Conservation (phyloP, 2,888 invertebrate genomes). For the Masnerella sp. region DNA sequence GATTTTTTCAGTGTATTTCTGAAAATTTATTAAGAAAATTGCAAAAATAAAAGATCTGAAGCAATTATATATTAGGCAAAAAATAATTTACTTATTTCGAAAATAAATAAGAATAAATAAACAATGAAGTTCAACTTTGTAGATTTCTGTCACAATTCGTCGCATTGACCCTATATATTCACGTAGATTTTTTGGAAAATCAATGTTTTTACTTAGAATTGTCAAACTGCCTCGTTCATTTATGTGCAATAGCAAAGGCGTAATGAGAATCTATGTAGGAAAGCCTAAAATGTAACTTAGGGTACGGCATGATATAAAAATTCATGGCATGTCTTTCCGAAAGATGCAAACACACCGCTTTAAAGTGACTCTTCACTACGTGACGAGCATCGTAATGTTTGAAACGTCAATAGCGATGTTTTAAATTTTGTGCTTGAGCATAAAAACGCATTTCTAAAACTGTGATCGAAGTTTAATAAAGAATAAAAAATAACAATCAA, state of each 20-base stretch:
- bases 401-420: conserved; percentile 43
- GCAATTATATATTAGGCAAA: no score
- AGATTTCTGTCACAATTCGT: neutral
- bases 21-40: no score
- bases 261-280: conserved; percentile 31
- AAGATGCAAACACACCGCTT: conserved; percentile 66
- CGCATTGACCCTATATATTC: neutral
- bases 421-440: conserved; percentile 33
- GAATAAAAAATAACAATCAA: neutral
- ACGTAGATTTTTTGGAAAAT: conserved; percentile 4
- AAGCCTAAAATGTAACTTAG: conserved; percentile 45
- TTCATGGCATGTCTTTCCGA: conserved; percentile 59
- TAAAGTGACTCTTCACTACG: conserved; percentile 60
- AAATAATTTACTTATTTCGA: no score
- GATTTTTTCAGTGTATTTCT: no score
- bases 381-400: conserved; percentile 42
- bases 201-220: conserved; percentile 12
- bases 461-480: neutral
- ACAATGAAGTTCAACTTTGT: no score
- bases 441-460: conserved; percentile 2
- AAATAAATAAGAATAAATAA: no score
- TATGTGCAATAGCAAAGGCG: conserved; percentile 34
- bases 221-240: conserved; percentile 34
- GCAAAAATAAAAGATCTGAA: no score
- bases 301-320: conserved; percentile 49